Evolutionary conservation across 2,113 vertebrate species (phyloP), one percentile per base, ranked within the genome.

Genomic region (Austrofundulus limnaeus): DNA sequence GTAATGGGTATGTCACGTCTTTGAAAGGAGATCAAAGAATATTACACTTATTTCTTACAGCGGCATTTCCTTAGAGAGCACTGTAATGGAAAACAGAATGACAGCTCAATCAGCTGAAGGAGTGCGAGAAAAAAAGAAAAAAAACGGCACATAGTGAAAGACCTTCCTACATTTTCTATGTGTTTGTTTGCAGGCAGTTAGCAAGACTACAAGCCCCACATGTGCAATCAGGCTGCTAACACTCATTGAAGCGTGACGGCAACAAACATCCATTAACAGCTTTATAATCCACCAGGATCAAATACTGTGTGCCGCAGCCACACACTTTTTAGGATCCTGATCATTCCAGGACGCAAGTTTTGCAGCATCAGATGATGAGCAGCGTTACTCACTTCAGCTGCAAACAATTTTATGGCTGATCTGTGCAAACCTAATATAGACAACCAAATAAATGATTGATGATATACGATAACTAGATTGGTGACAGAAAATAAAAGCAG

Each of bases 211-310:
- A 79, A 53, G 28, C 50, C 72, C 53, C 46, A 11, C 3, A 11
- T 41, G 58, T 69, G 54, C 53, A 61, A 50, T 68, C 21, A 68
- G 61, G 3, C 53, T 52, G 34, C 23, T 47, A 24, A 41, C 47
- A 51, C 28, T 62, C 23, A 62, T 47, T 72, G 75, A 62, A 46
- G 79, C 58, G 48, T 59, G 64, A 68, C 25, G 15, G 38, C 47
- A 73, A 75, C 67, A 79, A 77, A 74, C 41, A 57, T 31, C 70
- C 42, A 45, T 77, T 81, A 72, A 54, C 34, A 65, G 49, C 43
- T 17, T 17, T 34, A 5, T 42, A 42, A 19, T 77, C 47, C 39
- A 75, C 25, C 38, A 37, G 54, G 47, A 71, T 46, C 19, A 61
- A 46, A 65, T 16, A 51, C 31, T 2, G 9, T 34, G 31, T 51